Conservation (phyloP, 2,797 vertebrate species). For the Rhynchotus rufescens region DNA sequence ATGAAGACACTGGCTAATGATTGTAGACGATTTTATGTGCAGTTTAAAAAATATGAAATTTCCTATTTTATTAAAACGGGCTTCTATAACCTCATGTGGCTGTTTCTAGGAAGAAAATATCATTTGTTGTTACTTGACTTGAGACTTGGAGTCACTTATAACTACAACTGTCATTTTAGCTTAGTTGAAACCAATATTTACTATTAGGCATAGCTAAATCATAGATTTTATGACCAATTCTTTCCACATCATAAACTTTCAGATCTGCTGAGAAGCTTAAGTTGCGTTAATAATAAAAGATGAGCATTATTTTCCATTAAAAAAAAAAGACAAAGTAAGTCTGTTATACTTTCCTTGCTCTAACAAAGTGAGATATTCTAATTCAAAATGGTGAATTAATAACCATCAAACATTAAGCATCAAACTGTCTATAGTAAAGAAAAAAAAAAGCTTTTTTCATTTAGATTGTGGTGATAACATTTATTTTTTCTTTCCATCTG, state of each 20-base stretch:
- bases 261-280: neutral
- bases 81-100: neutral
- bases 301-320: slow-evolving; percentile 1
- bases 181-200: neutral
- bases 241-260: neutral
- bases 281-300: neutral
- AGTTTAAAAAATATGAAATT: neutral
- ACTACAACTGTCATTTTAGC: neutral
- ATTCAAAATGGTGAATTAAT: slow-evolving; percentile 27
- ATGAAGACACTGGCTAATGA: neutral
- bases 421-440: neutral
- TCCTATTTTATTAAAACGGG: neutral
- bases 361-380: neutral
- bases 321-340: neutral
- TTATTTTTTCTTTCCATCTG: slow-evolving; percentile 63
- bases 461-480: slow-evolving; percentile 51
- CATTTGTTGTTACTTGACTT: neutral
- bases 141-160: neutral
- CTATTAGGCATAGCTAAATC: neutral
- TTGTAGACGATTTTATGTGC: neutral
- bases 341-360: neutral
- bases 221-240: neutral
- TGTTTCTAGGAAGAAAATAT: neutral
- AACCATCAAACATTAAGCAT: neutral
- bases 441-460: neutral